Evolutionary conservation across 2,113 vertebrate genomes (phyloP), one percentile per base, ranked within the genome.

Genomic region (Phrynosoma platyrhinos): DNA sequence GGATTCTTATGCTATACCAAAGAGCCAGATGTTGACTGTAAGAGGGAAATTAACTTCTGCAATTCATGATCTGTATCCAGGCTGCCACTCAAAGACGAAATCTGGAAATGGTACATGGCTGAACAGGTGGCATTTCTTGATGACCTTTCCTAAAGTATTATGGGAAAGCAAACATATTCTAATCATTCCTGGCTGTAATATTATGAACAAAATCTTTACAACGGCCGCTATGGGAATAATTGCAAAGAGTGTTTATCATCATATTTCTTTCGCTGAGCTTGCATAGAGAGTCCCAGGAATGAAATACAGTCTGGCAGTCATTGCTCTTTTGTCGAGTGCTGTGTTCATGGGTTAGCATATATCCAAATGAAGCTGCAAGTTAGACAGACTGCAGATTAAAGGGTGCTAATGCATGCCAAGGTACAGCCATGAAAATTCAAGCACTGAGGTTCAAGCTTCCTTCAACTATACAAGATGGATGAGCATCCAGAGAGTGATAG

Each of bases 281-380:
- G 87, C 79, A 80, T n/a, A 83, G 90, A 92, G 89, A 87, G 4
- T 94, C 94, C 94, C 77, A 93, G 69, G 94, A 95, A 91, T 74
- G 90, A 92, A 91, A 89, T 64, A 78, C 85, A 90, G 86, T 93
- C 91, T 94, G 91, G 91, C 92, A 91, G 55, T 68, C 83, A 68
- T 42, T 21, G 23, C 10, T 1, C 42, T 71, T 71, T 89, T n/a
- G 42, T 42, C 78, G 80, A n/a, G 30, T 80, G 69, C 74, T 75
- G 0, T 40, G 76, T 0, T 0, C 20, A 5, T 89, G 83, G 83
- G 84, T 0, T 9, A 85, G 42, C 86, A 75, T 94, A 83, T 86
- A 88, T 86, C 88, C 72, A 91, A 93, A 86, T 79, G 87, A 95
- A 91, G 81, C 78, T 86, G 86, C 30, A 85, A 91, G 79, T 36